Conservation (phyloP, 2,113 vertebrate species). For the Calypte anna region DNA sequence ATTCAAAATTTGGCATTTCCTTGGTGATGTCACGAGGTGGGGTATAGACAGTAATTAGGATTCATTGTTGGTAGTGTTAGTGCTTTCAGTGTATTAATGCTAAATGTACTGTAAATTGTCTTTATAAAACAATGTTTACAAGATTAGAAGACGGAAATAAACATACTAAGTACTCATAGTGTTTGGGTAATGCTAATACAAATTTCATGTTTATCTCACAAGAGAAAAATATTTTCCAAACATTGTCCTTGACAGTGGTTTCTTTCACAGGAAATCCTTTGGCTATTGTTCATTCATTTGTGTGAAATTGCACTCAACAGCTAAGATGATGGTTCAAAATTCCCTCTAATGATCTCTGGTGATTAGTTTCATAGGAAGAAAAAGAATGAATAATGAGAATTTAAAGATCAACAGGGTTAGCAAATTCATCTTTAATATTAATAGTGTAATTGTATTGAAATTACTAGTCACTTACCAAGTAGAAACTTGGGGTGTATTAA, state of each 20-base stretch:
- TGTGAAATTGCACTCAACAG: neutral
- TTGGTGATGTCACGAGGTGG: conserved; percentile 2
- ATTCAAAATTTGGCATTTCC: neutral
- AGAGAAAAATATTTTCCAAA: conserved; percentile 23
- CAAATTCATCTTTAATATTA: neutral
- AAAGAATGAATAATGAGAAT: neutral
- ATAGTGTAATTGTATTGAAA: neutral
- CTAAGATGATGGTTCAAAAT: neutral
- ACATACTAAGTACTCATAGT: conserved; percentile 7
- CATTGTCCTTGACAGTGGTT: conserved; percentile 2
- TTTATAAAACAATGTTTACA: neutral
- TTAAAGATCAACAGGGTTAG: neutral
- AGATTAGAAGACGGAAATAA: conserved; percentile 49
- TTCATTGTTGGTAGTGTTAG: neutral
- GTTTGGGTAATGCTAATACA: conserved; percentile 31
- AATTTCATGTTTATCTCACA: conserved; percentile 18
- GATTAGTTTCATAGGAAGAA: neutral
- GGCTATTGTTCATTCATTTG: conserved; percentile 27
- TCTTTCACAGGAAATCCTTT: conserved; percentile 30
- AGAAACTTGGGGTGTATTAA: neutral
- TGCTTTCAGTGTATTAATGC: neutral
- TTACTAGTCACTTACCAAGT: neutral
- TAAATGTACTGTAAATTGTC: neutral
- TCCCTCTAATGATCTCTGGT: neutral
- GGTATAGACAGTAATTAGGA: neutral